Evolutionary conservation across 2,888 invertebrate genomes (phyloP), one percentile per base, ranked within the genome.

Genomic region (Lacanobia wlatinum): DNA sequence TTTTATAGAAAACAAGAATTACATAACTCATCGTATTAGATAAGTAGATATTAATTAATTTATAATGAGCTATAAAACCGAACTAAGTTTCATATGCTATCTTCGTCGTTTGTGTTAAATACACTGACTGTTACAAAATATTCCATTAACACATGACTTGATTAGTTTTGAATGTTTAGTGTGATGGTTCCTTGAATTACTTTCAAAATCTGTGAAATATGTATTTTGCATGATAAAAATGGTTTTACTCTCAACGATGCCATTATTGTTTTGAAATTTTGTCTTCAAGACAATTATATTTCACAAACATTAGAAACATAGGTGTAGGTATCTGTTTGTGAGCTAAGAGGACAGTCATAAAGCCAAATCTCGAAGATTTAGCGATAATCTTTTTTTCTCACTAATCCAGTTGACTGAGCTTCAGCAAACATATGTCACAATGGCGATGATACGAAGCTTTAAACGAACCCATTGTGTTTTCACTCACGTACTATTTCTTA

Each of bases 391-490:
- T 77, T 73, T 28, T 78, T 82, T 83, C 84, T 78, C 72, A 78
- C 76, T 83, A 79, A 77, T 79, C 70, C 72, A 73, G 73, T 81
- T 70, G 63, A 75, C 70, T 65, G 66, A 89, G 85, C 88, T 90
- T 89, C 87, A 81, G 86, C 82, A 87, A 89, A 87, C 84, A 76
- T 83, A 78, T 89, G 90, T 90, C 90, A 89, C 84, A 88, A 86
- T 75, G 76, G 80, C 86, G 85, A 82, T 86, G 86, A 90, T 89
- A 88, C 80, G 79, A 88, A 87, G 88, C 89, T 89, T 87, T 85
- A 90, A 90, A 92, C 84, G 87, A 89, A 86, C 84, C 82, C 87
- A 91, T 92, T 92, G 90, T 92, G 89, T 92, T 92, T 92, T 92
- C 91, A 91, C 91, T 92, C 91, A 91, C 92, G 92, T 90, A 86